Evolutionary conservation across 2,888 invertebrate genomes (phyloP).

Genomic region (Plemyria rubiginata): DNA sequence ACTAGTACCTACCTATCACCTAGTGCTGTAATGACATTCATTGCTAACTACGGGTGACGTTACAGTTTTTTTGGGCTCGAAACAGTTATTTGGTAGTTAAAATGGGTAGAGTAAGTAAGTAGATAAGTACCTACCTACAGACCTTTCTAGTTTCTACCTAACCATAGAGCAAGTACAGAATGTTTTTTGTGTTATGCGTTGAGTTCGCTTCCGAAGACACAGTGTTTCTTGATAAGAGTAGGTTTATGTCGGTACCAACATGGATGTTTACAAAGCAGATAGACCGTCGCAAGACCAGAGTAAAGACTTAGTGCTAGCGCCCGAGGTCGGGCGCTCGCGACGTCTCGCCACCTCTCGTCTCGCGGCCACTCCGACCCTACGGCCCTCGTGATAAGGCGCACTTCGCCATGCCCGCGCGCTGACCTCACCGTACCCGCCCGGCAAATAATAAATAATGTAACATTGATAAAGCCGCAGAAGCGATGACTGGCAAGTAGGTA

Average conservation of each 20-base stretch:
- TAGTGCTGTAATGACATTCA: constrained; percentile 3
- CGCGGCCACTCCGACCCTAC: constrained; percentile 67
- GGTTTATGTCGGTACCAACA: neutral
- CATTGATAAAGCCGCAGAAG: constrained; percentile 82
- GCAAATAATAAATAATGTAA: constrained; percentile 84
- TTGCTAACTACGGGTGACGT: neutral
- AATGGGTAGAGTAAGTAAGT: constrained; percentile 3
- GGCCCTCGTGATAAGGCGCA: constrained; percentile 77
- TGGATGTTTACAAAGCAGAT: constrained; percentile 42
- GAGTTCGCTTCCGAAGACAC: neutral
- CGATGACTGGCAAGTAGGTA: constrained; percentile 80
- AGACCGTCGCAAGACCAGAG: constrained; percentile 75
- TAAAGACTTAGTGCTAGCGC: constrained; percentile 67
- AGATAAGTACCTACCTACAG: no score
- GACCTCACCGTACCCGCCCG: constrained; percentile 77
- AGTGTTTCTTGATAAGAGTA: no score
- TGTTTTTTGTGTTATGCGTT: no score
- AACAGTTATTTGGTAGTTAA: neutral
- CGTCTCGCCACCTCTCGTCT: constrained; percentile 36
- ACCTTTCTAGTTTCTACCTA: no score
- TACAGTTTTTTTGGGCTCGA: constrained; percentile 1
- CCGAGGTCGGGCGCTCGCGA: constrained; percentile 60
- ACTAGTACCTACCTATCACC: neutral
- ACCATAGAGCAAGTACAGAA: no score
- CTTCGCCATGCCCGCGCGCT: constrained; percentile 72